Evolutionary conservation across 92 coral and sea anemone species (phyloP).

Genomic region (Chrysogorgia sp.): DNA sequence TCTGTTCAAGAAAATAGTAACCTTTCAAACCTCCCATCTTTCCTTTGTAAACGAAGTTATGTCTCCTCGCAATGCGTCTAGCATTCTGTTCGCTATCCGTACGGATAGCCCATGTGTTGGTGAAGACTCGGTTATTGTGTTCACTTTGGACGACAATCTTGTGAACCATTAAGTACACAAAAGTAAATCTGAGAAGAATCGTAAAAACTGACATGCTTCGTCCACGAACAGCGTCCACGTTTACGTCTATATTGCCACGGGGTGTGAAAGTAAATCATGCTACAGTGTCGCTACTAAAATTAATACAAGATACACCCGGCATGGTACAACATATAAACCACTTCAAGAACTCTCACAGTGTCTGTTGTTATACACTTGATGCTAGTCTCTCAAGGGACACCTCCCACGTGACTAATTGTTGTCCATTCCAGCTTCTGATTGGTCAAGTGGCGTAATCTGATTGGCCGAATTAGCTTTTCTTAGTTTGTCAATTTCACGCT

Average conservation of each 20-base stretch:
- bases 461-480: slow-evolving; percentile 1
- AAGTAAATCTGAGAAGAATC: not conserved
- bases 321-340: not conserved
- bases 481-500: too few species aligned
- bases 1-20: slow-evolving; percentile 79
- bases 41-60: slow-evolving; percentile 82
- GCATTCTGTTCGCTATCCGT: slow-evolving; percentile 82
- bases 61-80: slow-evolving; percentile 76
- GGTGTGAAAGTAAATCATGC: not conserved
- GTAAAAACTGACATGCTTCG: slow-evolving; percentile 2
- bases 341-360: not conserved
- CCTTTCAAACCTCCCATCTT: slow-evolving; percentile 85
- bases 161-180: slow-evolving; percentile 17
- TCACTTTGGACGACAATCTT: slow-evolving; percentile 26
- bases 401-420: slow-evolving; percentile 21
- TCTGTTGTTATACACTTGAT: not conserved
- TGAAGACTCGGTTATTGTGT: slow-evolving; percentile 53
- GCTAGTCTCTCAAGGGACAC: not conserved
- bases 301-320: not conserved
- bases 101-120: slow-evolving; percentile 94
- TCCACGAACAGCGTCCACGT: not conserved
- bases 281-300: not conserved
- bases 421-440: slow-evolving; percentile 1
- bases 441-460: slow-evolving; percentile 20
- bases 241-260: not conserved